Base-by-base conservation (phyloP, 2,888 invertebrate species). In the Mongoloraphidia duomilia region DNA sequence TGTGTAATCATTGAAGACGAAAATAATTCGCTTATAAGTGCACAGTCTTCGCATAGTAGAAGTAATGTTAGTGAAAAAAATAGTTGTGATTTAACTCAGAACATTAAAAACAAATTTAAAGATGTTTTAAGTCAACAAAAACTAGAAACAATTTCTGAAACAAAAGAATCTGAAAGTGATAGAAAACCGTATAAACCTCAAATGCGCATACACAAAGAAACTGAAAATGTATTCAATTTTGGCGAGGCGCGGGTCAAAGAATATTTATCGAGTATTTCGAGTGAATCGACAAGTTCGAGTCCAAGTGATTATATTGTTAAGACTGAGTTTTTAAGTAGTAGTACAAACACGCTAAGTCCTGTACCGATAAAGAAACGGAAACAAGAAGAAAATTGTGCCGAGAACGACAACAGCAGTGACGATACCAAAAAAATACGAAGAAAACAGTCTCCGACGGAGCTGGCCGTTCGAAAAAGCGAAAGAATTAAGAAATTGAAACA, bases 181-280 rank as follows among this genome's bases (percentile, higher is more conserved):
- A 14, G 26, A 12, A 50, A 47, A 13, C 13, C 11, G 14, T 48
- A 48, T 26, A 48, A 48, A 42, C 48, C 48, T 14, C 44, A 49
- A 50, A 17, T 49, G 36, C 40, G 44, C 34, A 33, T 47, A 17
- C 14, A 59, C 57, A 44, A 56, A 56, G 52, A 60, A 59, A 54
- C 43, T 12, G 61, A 60, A 50, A 63, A 58, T 47, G 67, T 70
- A 41, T 72, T 71, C 58, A 66, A 66, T 54, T 72, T 71, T 56
- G 67, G 69, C 12, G 70, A 72, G 55, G 65, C 66, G 33, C 63
- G 70, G 46, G 72, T 73, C 41, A 67, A 66, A 51, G 72, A 72
- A 56, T 73, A 72, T 59, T 60, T 73, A 49, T 64, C 69, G 33
- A 71, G 69, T 51, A 63, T 72, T 58, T 66, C 65, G 34, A 64